Evolutionary conservation across 2,113 vertebrate species (phyloP), one percentile per base, ranked within the genome.

Genomic region (Centropus unirufus): DNA sequence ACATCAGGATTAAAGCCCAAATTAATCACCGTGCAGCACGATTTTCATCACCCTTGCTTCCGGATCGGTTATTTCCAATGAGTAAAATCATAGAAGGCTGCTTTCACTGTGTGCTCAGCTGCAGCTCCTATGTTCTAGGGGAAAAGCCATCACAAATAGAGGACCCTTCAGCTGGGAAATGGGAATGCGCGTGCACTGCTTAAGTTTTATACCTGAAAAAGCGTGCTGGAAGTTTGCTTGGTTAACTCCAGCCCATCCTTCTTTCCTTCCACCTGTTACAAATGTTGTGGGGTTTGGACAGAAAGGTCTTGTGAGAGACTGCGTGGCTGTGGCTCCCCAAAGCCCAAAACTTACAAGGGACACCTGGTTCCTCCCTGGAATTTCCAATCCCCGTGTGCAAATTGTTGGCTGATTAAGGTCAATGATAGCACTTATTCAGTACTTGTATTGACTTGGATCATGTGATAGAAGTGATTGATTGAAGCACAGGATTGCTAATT

Each of bases 401-500:
- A 66, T 90, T 91, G 96, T 89, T 94, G 96, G 92, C 91, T 97
- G 97, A 97, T 97, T 97, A 96, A 97, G 97, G 96, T 97, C 96
- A 97, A 92, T 91, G 91, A 85, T 95, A 92, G 91, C 94, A 95
- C 95, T 97, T 97, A 95, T 93, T 96, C 95, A 68, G 96, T 97
- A 94, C 91, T 92, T 96, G 93, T 96, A 97, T 97, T 83, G 97
- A 97, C 94, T 91, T 88, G 94, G 70, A 87, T 91, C 98, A 98
- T 88, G 96, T 98, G 97, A 95, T 87, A 40, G 62, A 68, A 95
- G 80, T 87, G 92, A 98, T 98, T 97, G 97, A 98, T 98, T 96
- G 93, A 96, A 96, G 94, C 86, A 76, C 59, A 86, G 87, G 90
- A 91, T 89, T 96, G 95, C 95, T 97, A 92, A 96, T 98, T 97